Percentiles rank a stretch among this genome's conserved stretches.
These are phyloP conservation scores for Parus major DNA, from an alignment of 2,113 vertebrate species.

Conservation along the genomic window DNA sequence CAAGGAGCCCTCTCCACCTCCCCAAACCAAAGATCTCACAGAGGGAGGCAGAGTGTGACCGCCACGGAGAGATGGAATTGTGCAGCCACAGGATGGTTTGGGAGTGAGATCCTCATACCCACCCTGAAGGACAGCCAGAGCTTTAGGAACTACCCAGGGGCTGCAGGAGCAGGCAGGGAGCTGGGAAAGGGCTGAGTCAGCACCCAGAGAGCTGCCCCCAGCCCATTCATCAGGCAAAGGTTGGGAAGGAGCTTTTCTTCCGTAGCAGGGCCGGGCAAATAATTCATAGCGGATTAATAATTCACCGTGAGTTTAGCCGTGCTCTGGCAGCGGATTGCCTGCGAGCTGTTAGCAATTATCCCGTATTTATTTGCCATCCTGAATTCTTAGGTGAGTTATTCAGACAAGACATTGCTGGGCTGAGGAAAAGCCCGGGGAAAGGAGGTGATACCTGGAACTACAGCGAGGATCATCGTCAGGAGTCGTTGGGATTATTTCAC, in stretches of 20 bases:
- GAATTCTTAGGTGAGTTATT: conserved; percentile 17
- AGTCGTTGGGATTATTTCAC: not conserved
- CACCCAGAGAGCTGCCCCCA: not conserved
- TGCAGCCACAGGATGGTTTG: not conserved
- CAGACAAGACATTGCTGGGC: not conserved
- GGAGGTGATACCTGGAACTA: not conserved
- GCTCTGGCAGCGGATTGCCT: not conserved
- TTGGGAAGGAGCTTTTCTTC: conserved; percentile 28
- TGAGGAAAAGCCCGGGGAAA: not conserved
- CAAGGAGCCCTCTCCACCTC: not conserved
- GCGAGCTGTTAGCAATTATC: conserved; percentile 17
- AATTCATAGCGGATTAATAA: conserved; percentile 33
- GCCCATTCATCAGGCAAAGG: not conserved
- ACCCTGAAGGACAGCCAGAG: not conserved
- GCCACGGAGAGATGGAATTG: rapidly evolving
- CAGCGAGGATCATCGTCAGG: not conserved
- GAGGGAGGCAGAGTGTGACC: rapidly evolving
- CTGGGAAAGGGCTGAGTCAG: conserved; percentile 15
- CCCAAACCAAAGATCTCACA: not conserved
- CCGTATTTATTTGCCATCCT: not conserved
- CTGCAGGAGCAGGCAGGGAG: not conserved
- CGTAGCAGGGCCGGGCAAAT: not conserved
- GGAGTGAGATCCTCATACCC: rapidly evolving
- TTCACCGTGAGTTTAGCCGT: not conserved
- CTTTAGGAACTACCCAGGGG: not conserved